phyloP scores from a whole-genome alignment of 2,113 vertebrate genomes.

The Hucho hucho region DNA sequence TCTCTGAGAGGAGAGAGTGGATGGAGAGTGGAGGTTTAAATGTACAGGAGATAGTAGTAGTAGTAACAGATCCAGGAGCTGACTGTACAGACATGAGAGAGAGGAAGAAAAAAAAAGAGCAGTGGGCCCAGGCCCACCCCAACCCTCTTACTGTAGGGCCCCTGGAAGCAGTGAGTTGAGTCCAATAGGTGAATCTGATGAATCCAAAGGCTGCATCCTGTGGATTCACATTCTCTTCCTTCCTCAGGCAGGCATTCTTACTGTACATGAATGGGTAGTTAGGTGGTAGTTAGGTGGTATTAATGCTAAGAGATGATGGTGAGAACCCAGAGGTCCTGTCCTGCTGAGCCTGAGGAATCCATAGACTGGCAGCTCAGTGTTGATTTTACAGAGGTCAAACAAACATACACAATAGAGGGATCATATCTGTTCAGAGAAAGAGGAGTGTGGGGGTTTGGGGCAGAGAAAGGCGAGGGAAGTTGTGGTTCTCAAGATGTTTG shows the following conservation, averaged over 20 bases:
- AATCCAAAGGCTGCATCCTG: not conserved
- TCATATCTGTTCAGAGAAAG: not conserved
- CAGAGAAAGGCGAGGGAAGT: not conserved
- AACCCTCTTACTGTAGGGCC: not conserved
- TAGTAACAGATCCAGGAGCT: slow-evolving; percentile 26
- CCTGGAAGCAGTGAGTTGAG: not conserved
- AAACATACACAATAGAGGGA: slow-evolving; percentile 8
- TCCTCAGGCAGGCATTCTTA: not conserved
- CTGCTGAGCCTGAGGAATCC: not conserved
- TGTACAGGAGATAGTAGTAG: slow-evolving; percentile 31
- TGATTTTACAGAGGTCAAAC: slow-evolving; percentile 5
- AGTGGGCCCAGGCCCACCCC: not conserved
- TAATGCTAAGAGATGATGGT: not conserved
- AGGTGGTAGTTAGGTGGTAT: not conserved
- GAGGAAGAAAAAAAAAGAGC: slow-evolving; percentile 10
- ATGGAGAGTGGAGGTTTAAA: slow-evolving; percentile 42
- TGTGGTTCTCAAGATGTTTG: not conserved
- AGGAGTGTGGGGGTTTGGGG: slow-evolving; percentile 10
- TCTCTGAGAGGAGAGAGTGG: slow-evolving; percentile 38
- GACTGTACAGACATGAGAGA: slow-evolving; percentile 47
- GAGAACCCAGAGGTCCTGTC: not conserved
- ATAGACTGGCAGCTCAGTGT: not conserved
- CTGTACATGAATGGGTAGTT: not conserved
- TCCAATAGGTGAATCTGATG: not conserved
- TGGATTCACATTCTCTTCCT: not conserved